Evolutionary conservation across 2,888 invertebrate species (phyloP).

Genomic region (Pachliopta kotzebuea): DNA sequence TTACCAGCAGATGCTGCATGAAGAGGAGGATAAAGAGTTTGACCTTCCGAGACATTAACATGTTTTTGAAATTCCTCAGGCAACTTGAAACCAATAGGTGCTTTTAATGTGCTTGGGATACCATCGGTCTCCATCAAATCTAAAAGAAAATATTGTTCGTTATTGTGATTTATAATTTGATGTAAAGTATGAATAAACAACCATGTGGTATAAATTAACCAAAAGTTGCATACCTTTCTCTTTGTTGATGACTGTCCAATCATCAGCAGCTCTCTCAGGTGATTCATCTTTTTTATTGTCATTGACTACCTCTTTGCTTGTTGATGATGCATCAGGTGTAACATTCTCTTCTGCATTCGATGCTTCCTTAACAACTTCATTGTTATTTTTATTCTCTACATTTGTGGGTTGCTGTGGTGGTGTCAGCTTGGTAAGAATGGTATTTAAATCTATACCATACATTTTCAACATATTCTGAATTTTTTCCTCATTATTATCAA

Average conservation of each 20-base stretch:
- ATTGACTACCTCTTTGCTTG: constrained; percentile 11
- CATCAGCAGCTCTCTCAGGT: constrained; percentile 57
- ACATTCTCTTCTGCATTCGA: constrained; percentile 15
- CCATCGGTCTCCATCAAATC: constrained; percentile 51
- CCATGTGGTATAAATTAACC: background rate
- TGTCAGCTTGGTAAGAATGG: background rate
- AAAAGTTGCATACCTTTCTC: constrained; percentile 53
- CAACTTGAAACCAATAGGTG: constrained; percentile 56
- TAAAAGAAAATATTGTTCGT: constrained; percentile 32
- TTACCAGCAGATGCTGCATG: constrained; percentile 64
- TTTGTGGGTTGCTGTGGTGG: background rate
- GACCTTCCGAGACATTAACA: constrained; percentile 45
- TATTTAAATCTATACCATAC: constrained; percentile 4
- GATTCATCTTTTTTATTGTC: constrained; percentile 45
- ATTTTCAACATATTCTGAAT: constrained; percentile 38
- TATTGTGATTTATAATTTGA: background rate
- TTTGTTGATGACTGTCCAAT: constrained; percentile 65
- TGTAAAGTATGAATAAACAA: background rate
- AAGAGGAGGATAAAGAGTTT: constrained; percentile 59
- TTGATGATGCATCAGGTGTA: constrained; percentile 36
- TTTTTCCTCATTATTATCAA: constrained; percentile 33
- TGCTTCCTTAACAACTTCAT: constrained; percentile 23
- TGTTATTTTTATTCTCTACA: constrained; percentile 10
- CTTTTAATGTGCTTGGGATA: constrained; percentile 37
- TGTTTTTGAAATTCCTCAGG: constrained; percentile 57